Base-by-base conservation (phyloP, 2,113 vertebrate species). In the Zosterops hypoxanthus region DNA sequence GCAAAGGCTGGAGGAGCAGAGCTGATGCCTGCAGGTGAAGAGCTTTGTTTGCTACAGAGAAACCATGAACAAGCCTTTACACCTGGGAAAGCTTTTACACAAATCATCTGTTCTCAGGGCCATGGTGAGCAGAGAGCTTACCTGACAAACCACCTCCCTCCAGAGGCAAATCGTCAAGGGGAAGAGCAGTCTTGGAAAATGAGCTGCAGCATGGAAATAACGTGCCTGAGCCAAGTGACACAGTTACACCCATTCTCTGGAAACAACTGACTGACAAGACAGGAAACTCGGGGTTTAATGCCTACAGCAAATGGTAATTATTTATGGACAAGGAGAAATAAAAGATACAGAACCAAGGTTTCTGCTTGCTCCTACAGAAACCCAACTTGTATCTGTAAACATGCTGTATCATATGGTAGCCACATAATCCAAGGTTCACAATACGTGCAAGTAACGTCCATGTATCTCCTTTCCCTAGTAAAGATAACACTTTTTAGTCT, bases 221-320 rank as follows among this genome's bases (percentile, higher is more conserved):
- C 0, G 0, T 24, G 31, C 26, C 17, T 14, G 18, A 75, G 55
- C 72, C 66, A 59, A 55, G 64, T 21, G 34, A 69, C n/a, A 6
- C 9, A 42, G 66, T n/a, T 56, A 59, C 11, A 16, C 39, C 50
- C n/a, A 10, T 1, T 53, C 46, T 49, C 29, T 41, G 52, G 52
- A 63, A 86, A 77, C 7, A 6, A 56, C 33, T 39, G 71, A 23
- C 26, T 86, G 55, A 90, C 41, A 53, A n/a, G 55, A 49, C 55
- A 39, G 47, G 42, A 91, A 82, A 42, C 56, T 82, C 12, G 14
- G 0, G 4, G 23, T 59, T 92, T 82, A 60, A 78, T 33, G 65
- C 47, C 53, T 22, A 34, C 50, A 83, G 46, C 29, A 76, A 60
- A 59, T 8, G 7, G n/a, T 26, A 73, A 88, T 77, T 80, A 86